These are phyloP conservation scores for Leptosomus discolor DNA, from an alignment of 2,113 vertebrate genomes.

Conservation along the genomic window DNA sequence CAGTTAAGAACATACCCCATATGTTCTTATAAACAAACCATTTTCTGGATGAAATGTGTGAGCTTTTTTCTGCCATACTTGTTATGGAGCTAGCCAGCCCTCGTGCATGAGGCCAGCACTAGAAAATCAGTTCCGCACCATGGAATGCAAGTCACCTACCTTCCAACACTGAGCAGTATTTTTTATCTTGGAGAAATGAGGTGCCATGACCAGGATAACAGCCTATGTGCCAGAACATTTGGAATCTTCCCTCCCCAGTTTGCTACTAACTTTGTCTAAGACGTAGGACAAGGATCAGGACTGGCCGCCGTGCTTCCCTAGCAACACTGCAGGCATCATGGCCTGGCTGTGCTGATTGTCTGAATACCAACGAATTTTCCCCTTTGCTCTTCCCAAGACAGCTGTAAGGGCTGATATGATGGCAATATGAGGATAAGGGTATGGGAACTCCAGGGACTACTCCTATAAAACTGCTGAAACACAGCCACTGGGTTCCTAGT, in stretches of 20 bases:
- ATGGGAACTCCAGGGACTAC: fast-evolving
- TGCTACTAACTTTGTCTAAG: not conserved
- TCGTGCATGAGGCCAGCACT: fast-evolving
- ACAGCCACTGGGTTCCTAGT: not conserved
- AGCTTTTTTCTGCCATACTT: not conserved
- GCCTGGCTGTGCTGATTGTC: not conserved
- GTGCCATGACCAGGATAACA: not conserved
- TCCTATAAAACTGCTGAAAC: not conserved
- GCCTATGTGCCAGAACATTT: not conserved
- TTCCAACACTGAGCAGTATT: not conserved
- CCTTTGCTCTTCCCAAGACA: not conserved
- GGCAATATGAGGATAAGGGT: not conserved
- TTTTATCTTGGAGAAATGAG: not conserved
- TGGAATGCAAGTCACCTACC: fast-evolving
- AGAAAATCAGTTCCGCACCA: not conserved
- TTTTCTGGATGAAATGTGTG: not conserved
- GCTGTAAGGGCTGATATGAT: fast-evolving
- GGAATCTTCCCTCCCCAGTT: not conserved
- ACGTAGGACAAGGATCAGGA: not conserved
- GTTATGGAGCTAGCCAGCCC: not conserved
- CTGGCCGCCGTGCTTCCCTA: fast-evolving
- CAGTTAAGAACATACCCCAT: not conserved
- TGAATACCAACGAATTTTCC: not conserved
- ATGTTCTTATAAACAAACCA: too few species aligned
- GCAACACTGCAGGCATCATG: too few species aligned